Conservation (phyloP, 2,113 vertebrate genomes). For the Myiozetetes cayanensis region DNA sequence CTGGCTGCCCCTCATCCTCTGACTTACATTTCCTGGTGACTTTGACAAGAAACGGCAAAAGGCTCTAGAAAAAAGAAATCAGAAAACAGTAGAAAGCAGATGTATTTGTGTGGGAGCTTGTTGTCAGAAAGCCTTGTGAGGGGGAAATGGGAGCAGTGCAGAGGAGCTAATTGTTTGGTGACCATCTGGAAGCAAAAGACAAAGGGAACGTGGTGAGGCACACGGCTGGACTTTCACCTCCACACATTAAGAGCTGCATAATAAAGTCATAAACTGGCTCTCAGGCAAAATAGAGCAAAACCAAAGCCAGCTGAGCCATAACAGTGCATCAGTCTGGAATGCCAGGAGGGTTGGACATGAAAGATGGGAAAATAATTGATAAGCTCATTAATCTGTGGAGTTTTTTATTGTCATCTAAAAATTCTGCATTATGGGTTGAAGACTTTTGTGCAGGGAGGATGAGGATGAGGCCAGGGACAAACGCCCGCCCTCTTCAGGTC, state of each 20-base stretch:
- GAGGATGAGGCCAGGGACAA: not conserved
- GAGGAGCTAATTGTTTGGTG: not conserved
- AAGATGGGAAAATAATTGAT: not conserved
- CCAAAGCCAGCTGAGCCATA: not conserved
- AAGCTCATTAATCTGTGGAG: not conserved
- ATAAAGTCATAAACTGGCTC: not conserved
- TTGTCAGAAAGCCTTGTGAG: not conserved
- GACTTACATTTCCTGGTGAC: not conserved
- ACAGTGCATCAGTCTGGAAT: not conserved
- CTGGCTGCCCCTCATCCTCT: not conserved
- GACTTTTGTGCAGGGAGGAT: not conserved
- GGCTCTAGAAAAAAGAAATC: not conserved
- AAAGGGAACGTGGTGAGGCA: rapidly evolving
- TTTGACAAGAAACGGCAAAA: not conserved
- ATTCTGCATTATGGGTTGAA: not conserved
- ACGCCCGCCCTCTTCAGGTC: not conserved
- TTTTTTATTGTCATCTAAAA: not conserved
- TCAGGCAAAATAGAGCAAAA: not conserved
- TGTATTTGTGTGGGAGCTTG: not conserved
- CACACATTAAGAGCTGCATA: not conserved
- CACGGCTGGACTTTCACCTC: not conserved
- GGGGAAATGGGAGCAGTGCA: not conserved
- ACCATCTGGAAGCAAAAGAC: not conserved
- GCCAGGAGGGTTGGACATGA: not conserved
- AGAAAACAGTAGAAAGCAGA: not conserved